Percentiles rank a stretch among this genome's conserved stretches.
These are phyloP conservation scores for Ciconia maguari DNA, from an alignment of 2,113 vertebrate genomes.

Conservation along the genomic window DNA sequence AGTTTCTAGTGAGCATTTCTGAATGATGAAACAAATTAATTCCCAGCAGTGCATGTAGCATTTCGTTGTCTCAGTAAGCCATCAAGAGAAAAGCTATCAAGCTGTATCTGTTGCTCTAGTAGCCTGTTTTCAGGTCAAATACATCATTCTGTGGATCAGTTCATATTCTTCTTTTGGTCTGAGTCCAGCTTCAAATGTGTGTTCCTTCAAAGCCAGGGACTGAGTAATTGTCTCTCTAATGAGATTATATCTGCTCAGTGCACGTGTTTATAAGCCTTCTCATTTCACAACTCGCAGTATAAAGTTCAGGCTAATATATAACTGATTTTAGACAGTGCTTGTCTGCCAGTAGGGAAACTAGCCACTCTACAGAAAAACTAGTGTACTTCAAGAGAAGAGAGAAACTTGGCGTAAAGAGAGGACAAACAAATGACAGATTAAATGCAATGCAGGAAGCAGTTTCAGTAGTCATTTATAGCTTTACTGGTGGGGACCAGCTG, in stretches of 20 bases:
- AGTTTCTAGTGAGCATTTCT: not conserved
- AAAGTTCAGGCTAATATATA: slow-evolving; percentile 29
- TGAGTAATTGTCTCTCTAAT: not conserved
- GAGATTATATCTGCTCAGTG: not conserved
- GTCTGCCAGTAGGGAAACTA: not conserved
- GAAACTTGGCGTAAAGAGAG: fast-evolving
- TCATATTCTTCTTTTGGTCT: not conserved
- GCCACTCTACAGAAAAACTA: not conserved
- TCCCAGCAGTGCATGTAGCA: not conserved
- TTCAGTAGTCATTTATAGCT: not conserved
- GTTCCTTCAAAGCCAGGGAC: not conserved
- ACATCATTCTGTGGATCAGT: not conserved
- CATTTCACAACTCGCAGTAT: not conserved
- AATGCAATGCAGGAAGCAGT: not conserved
- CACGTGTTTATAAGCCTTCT: not conserved
- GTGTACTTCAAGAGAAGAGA: not conserved
- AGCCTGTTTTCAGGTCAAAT: not conserved
- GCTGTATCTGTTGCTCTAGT: not conserved
- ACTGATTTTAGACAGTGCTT: not conserved
- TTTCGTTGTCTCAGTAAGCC: not conserved
- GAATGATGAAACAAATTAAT: not conserved
- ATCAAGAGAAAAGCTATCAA: not conserved
- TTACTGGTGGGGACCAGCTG: not conserved
- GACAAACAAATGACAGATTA: not conserved
- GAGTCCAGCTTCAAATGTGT: not conserved